Percentiles rank a stretch among this genome's conserved stretches.
Evolutionary conservation across 2,797 vertebrate species (phyloP).

Genomic region (Spatula clypeata): DNA sequence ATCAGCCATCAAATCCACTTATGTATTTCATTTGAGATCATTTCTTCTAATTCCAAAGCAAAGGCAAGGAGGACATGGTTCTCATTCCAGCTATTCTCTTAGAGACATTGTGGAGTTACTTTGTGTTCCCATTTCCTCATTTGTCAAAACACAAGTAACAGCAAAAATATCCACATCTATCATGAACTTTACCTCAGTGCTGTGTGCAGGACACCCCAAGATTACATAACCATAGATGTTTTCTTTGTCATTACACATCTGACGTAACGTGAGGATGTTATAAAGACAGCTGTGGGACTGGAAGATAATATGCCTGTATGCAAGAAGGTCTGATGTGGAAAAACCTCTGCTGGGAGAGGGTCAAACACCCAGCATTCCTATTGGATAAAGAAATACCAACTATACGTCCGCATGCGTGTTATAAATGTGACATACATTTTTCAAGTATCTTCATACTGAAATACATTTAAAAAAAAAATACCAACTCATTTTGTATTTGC

Average conservation of each 20-base stretch:
- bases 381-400: not conserved
- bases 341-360: not conserved
- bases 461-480: not conserved
- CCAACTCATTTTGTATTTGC: not conserved
- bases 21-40: rapidly evolving
- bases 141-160: not conserved
- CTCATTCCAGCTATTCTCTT: not conserved
- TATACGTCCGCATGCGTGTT: rapidly evolving
- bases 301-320: not conserved
- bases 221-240: not conserved
- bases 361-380: not conserved
- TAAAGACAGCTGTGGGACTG: not conserved
- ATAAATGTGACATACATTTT: not conserved
- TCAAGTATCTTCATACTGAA: not conserved
- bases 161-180: not conserved
- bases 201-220: not conserved
- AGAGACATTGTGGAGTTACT: not conserved
- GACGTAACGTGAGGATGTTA: not conserved
- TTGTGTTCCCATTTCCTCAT: not conserved
- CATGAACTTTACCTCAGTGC: not conserved
- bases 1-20: not conserved
- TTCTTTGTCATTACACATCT: not conserved
- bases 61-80: not conserved
- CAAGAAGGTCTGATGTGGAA: not conserved
- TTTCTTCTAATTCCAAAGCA: not conserved